phyloP scores from a whole-genome alignment of 2,888 invertebrate genomes.

The Polymixis lichenea region DNA sequence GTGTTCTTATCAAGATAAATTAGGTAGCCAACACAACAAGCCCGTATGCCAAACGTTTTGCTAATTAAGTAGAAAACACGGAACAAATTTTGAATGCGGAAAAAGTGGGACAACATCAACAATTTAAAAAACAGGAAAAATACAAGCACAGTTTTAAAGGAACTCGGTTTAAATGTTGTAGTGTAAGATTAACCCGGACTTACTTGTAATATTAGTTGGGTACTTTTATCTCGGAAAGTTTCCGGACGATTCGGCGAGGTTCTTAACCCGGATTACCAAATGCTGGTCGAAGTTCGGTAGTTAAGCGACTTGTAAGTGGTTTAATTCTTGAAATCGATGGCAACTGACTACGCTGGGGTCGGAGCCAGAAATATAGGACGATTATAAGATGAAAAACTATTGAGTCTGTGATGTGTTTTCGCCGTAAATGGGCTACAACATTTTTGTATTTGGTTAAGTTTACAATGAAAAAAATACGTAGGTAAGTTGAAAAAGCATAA shows the following conservation, averaged over 20 bases:
- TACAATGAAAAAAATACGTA: neutral
- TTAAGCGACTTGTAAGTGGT: constrained; percentile 72
- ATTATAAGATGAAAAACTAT: neutral
- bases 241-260: constrained; percentile 44
- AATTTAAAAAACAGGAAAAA: constrained; percentile 28
- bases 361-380: constrained; percentile 13
- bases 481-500: too few relatives aligned
- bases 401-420: neutral
- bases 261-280: constrained; percentile 67
- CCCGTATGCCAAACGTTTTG: constrained; percentile 34
- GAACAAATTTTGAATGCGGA: constrained; percentile 17
- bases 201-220: constrained; percentile 64
- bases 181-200: constrained; percentile 53
- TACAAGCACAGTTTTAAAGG: constrained; percentile 36
- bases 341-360: constrained; percentile 7
- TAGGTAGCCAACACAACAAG: constrained; percentile 16
- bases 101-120: constrained; percentile 28
- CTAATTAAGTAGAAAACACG: constrained; percentile 50
- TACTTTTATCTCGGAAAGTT: constrained; percentile 68
- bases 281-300: constrained; percentile 73
- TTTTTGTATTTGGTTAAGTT: neutral
- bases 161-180: constrained; percentile 42
- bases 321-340: constrained; percentile 76
- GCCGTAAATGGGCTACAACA: fast-evolving
- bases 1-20: constrained; percentile 59